Evolutionary conservation across 2,888 invertebrate genomes (phyloP).

Genomic region (Rhorus exstirpatorius): DNA sequence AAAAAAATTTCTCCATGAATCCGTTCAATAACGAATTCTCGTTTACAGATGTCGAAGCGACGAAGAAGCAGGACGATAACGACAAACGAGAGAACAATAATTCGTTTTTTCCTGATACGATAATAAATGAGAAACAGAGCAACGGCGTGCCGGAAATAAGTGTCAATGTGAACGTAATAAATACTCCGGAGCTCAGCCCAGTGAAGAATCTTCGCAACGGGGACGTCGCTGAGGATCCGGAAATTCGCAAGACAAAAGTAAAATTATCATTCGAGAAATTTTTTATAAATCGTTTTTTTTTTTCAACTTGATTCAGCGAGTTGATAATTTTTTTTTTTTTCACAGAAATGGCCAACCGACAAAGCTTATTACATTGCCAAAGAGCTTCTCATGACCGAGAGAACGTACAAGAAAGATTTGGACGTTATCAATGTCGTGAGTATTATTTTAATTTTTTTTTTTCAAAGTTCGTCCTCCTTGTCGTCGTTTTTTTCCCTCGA

Average conservation of each 20-base stretch:
- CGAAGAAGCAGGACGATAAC: slow-evolving; percentile 66
- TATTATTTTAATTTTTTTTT: slow-evolving; percentile 72
- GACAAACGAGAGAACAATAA: slow-evolving; percentile 82
- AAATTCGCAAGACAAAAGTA: slow-evolving; percentile 78
- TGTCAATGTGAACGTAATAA: slow-evolving; percentile 74
- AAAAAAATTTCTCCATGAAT: neutral
- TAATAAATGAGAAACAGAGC: slow-evolving; percentile 75
- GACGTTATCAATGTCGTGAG: slow-evolving; percentile 96
- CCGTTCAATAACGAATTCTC: slow-evolving; percentile 42
- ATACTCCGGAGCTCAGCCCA: slow-evolving; percentile 83
- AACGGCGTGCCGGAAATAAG: slow-evolving; percentile 77
- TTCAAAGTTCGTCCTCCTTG: too few relatives aligned
- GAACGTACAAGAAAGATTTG: slow-evolving; percentile 97
- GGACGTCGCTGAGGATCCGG: slow-evolving; percentile 76
- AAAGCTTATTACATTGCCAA: slow-evolving; percentile 95
- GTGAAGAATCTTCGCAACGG: slow-evolving; percentile 81
- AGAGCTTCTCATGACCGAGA: slow-evolving; percentile 97
- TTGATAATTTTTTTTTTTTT: slow-evolving; percentile 62
- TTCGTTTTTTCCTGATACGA: slow-evolving; percentile 77
- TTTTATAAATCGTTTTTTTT: neutral
- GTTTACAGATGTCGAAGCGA: slow-evolving; percentile 77
- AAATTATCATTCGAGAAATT: neutral
- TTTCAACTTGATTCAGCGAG: slow-evolving; percentile 27
- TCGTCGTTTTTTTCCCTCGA: slow-evolving; percentile 12
- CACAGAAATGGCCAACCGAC: slow-evolving; percentile 89